Evolutionary conservation across 1,140 invertebrate species (phyloP).

Genomic region (Drosophila setifemur): DNA sequence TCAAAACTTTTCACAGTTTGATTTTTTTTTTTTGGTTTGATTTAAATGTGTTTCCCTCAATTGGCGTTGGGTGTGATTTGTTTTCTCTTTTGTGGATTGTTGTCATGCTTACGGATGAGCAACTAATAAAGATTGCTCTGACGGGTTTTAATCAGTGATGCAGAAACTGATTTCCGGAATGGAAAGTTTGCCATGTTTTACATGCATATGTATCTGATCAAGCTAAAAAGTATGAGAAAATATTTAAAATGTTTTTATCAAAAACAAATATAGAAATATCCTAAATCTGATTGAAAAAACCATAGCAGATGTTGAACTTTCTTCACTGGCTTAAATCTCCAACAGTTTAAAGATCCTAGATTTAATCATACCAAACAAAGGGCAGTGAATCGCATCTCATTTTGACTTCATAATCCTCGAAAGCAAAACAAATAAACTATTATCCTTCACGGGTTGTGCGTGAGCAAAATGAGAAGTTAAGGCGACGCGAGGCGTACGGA

Average conservation of each 20-base stretch:
- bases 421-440: constrained; percentile 67
- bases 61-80: neutral
- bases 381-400: constrained; percentile 6
- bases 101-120: constrained; percentile 25
- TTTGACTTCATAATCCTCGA: constrained; percentile 51
- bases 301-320: constrained; percentile 1
- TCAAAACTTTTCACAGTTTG: neutral
- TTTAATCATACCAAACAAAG: constrained; percentile 5
- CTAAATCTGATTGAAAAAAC: neutral
- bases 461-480: constrained; percentile 9
- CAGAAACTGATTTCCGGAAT: neutral
- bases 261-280: too few species aligned
- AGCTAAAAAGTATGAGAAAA: too few species aligned
- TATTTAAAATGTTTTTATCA: too few species aligned
- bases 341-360: neutral
- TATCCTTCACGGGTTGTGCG: constrained; percentile 28
- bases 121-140: constrained; percentile 7
- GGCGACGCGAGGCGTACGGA: neutral
- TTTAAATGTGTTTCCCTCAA: constrained; percentile 24
- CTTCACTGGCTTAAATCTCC: neutral
- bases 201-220: too few species aligned
- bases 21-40: constrained; percentile 39
- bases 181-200: too few species aligned
- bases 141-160: neutral
- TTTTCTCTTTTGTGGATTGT: constrained; percentile 38